Percentiles rank a stretch among this genome's conserved stretches.
Evolutionary conservation across 2,797 vertebrate genomes (phyloP).

Genomic region (Glossophaga mutica): DNA sequence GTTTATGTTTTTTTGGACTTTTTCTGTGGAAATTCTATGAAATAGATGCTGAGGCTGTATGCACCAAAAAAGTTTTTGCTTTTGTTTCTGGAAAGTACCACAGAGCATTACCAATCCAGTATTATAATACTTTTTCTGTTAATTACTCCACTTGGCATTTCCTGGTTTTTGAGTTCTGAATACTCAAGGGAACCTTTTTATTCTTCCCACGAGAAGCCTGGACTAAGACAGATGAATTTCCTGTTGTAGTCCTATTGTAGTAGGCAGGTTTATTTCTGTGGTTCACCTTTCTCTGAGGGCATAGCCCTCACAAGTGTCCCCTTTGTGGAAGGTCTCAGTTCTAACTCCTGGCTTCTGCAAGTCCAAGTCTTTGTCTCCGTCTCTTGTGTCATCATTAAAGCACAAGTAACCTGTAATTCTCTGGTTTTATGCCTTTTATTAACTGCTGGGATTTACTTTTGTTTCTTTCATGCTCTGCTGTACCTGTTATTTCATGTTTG

Average conservation of each 20-base stretch:
- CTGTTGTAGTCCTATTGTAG: neutral
- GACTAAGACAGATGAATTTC: neutral
- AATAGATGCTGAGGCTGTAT: neutral
- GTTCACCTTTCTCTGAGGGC: neutral
- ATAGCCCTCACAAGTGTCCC: neutral
- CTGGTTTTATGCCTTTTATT: neutral
- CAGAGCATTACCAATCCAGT: neutral
- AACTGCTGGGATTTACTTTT: neutral
- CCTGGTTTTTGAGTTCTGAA: neutral
- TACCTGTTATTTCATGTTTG: neutral
- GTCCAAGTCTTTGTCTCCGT: neutral
- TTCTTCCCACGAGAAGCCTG: neutral
- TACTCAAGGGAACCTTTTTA: neutral
- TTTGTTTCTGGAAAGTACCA: conserved; percentile 5
- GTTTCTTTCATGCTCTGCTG: neutral
- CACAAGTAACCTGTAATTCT: neutral
- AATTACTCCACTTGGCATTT: neutral
- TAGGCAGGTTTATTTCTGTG: neutral
- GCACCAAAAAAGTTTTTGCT: neutral
- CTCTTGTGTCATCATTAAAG: neutral
- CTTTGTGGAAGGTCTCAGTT: neutral
- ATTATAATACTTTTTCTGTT: neutral
- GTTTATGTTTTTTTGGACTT: neutral
- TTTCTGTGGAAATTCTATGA: neutral
- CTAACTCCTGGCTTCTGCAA: neutral